Percentiles rank a stretch among this genome's conserved stretches.
phyloP scores from a whole-genome alignment of 2,797 vertebrate genomes.

The Tragelaphus eurycerus region DNA sequence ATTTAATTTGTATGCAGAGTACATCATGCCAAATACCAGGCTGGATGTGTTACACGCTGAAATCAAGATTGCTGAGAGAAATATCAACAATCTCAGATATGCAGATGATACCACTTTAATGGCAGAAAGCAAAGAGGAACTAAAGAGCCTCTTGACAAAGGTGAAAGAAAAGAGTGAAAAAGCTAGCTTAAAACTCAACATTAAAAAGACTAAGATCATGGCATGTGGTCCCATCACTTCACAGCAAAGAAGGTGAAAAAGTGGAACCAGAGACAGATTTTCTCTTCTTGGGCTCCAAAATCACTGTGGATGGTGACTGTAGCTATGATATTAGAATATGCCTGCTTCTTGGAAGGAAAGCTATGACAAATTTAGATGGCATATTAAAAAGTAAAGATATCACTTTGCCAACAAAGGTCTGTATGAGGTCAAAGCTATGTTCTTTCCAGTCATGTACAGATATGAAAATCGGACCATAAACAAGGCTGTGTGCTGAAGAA shows the following conservation, averaged over 20 bases:
- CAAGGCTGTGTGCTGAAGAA: fast-evolving
- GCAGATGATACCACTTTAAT: not conserved
- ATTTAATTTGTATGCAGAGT: not conserved
- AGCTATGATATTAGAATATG: not conserved
- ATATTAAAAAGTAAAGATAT: not conserved
- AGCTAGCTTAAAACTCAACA: not conserved
- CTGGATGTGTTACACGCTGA: not conserved
- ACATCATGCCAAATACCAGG: not conserved
- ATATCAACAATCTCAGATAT: not conserved
- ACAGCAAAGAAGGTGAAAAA: not conserved
- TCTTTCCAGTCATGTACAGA: not conserved
- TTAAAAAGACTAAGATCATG: not conserved
- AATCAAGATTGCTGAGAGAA: not conserved
- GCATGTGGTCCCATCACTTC: not conserved
- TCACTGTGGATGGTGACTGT: not conserved
- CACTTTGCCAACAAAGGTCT: not conserved
- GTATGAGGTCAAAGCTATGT: not conserved
- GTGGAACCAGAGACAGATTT: not conserved
- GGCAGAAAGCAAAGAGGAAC: not conserved
- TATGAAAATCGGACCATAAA: not conserved
- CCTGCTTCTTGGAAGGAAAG: not conserved
- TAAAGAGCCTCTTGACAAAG: not conserved
- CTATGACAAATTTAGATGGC: not conserved
- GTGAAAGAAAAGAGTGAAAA: not conserved
- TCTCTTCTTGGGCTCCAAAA: not conserved